These are phyloP conservation scores for Mionectes macconnelli DNA, from an alignment of 2,113 vertebrate species.

Conservation along the genomic window DNA sequence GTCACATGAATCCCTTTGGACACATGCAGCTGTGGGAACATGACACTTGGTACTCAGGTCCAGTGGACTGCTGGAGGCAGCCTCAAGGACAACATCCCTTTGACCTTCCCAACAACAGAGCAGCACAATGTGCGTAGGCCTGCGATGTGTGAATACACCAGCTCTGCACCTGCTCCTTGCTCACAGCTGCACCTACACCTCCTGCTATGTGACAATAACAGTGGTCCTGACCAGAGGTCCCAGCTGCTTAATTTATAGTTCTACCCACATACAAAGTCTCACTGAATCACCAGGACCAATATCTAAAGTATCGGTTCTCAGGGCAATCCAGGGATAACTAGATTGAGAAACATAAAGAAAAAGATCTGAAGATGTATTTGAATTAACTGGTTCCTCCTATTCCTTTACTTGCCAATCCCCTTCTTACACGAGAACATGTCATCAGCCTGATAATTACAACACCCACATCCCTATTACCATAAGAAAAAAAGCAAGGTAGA, in stretches of 20 bases:
- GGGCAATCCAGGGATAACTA: not conserved
- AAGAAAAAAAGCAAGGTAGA: not conserved
- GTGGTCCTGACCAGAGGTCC: not conserved
- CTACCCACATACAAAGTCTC: not conserved
- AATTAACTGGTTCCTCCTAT: constrained; percentile 9
- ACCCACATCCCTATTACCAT: not conserved
- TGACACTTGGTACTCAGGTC: not conserved
- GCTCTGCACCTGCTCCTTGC: not conserved
- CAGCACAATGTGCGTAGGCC: fast-evolving
- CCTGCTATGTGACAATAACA: not conserved
- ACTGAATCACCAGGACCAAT: not conserved
- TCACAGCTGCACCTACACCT: not conserved
- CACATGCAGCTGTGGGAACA: not conserved
- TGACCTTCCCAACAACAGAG: not conserved
- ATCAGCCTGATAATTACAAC: constrained; percentile 4
- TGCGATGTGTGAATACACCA: not conserved
- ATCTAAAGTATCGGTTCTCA: not conserved
- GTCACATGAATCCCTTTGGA: not conserved
- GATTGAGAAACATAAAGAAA: not conserved
- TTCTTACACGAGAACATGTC: not conserved
- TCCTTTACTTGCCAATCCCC: constrained; percentile 2
- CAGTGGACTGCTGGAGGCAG: not conserved
- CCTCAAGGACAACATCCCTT: not conserved
- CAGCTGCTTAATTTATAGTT: not conserved
- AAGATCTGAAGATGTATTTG: not conserved